phyloP scores from a whole-genome alignment of 2,888 invertebrate species.

The Papilio gigon region DNA sequence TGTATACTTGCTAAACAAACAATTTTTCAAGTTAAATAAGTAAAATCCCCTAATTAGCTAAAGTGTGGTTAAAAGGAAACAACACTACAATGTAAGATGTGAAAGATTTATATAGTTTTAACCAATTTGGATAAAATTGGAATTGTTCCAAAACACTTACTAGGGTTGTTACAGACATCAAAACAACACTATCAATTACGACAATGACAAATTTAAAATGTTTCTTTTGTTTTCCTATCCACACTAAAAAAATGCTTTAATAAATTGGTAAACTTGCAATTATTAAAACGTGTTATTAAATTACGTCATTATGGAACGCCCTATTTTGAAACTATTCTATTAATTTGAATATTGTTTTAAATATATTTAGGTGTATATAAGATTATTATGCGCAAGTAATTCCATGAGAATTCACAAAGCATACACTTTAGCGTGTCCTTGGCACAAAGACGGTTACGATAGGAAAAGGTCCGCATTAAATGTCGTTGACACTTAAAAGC shows the following conservation, averaged over 20 bases:
- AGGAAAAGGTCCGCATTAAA: conserved; percentile 30
- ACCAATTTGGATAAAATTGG: conserved; percentile 13
- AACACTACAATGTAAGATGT: conserved; percentile 1
- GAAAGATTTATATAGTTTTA: conserved; percentile 3
- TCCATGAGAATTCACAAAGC: conserved; percentile 22
- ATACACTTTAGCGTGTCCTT: conserved; percentile 19
- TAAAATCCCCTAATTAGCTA: too few species aligned
- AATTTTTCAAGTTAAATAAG: too few species aligned
- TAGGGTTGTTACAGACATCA: not conserved
- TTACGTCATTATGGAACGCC: too few species aligned
- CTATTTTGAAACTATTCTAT: not conserved
- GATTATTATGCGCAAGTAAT: not conserved
- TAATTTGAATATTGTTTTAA: not conserved
- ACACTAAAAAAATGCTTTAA: too few species aligned
- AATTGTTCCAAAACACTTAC: conserved; percentile 17
- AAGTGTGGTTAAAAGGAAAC: too few species aligned
- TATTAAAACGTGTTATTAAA: too few species aligned
- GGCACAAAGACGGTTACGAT: conserved; percentile 29
- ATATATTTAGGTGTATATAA: not conserved
- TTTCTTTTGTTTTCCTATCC: not conserved
- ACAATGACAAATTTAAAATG: not conserved
- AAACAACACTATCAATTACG: conserved; percentile 2
- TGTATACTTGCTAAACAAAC: too few species aligned
- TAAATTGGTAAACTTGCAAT: too few species aligned
- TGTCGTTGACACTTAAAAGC: conserved; percentile 30